Evolutionary conservation across 2,888 invertebrate species (phyloP).

Genomic region (Epicampocera succincta): DNA sequence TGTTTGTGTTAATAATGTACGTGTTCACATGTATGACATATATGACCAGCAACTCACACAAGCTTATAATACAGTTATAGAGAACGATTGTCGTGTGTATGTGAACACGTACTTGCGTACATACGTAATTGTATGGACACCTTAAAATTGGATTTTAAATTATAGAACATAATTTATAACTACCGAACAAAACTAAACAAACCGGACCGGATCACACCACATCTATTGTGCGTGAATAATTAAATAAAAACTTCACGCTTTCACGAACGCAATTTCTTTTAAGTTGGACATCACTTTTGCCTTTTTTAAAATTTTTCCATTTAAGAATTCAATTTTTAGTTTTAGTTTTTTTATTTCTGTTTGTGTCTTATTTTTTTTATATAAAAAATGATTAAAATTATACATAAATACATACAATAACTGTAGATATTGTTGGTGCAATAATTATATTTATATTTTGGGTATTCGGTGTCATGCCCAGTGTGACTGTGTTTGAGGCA

Average conservation of each 20-base stretch:
- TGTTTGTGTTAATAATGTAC: conserved; percentile 21
- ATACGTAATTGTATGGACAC: conserved; percentile 30
- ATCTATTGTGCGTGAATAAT: conserved; percentile 34
- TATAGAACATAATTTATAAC: conserved; percentile 19
- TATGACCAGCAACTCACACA: conserved; percentile 5
- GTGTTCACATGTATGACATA: conserved; percentile 7
- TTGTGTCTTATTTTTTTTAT: too few relatives aligned
- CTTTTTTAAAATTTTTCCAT: background rate
- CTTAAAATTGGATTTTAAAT: conserved; percentile 17
- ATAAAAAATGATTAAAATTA: too few relatives aligned
- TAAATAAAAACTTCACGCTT: conserved; percentile 9
- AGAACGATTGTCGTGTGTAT: background rate
- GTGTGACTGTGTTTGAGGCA: too few relatives aligned
- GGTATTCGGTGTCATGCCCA: too few relatives aligned
- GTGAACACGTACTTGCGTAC: background rate
- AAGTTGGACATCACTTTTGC: background rate
- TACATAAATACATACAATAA: too few relatives aligned
- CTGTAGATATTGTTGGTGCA: too few relatives aligned
- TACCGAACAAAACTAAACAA: background rate
- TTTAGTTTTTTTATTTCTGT: background rate
- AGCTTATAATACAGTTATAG: background rate
- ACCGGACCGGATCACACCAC: conserved; percentile 5
- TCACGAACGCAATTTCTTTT: background rate
- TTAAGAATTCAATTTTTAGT: background rate
- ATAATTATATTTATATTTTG: too few relatives aligned